phyloP scores from a whole-genome alignment of 2,797 vertebrate genomes.

The Odontamblyopus lacepedii region DNA sequence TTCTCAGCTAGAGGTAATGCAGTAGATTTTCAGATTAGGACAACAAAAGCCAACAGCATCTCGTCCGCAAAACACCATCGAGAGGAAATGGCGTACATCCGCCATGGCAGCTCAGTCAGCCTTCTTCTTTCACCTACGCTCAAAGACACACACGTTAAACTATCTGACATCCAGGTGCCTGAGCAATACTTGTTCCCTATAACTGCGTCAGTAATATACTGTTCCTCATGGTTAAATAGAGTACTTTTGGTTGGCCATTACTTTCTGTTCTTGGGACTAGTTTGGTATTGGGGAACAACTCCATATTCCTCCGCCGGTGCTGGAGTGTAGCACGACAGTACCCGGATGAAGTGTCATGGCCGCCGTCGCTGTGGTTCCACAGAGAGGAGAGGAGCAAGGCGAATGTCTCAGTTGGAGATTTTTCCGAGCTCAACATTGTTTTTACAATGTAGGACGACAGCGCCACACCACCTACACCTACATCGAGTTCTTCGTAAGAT shows the following conservation, averaged over 20 bases:
- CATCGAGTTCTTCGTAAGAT: slow-evolving; percentile 61
- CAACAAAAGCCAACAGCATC: slow-evolving; percentile 8
- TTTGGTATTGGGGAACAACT: slow-evolving; percentile 57
- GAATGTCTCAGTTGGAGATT: slow-evolving; percentile 63
- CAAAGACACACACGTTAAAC: not conserved
- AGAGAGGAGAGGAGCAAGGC: slow-evolving; percentile 82
- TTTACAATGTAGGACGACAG: slow-evolving; percentile 30
- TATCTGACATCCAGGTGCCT: slow-evolving; percentile 44
- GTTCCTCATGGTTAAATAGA: not conserved
- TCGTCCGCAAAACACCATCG: slow-evolving; percentile 10
- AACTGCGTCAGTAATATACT: not conserved
- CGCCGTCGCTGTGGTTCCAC: slow-evolving; percentile 84
- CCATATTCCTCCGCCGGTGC: slow-evolving; percentile 77
- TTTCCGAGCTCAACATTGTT: slow-evolving; percentile 18
- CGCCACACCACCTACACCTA: slow-evolving; percentile 41
- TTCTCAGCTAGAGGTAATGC: not conserved
- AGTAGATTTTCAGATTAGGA: not conserved
- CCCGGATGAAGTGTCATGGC: slow-evolving; percentile 99
- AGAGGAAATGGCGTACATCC: slow-evolving; percentile 58
- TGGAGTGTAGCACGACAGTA: slow-evolving; percentile 61
- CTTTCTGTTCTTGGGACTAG: slow-evolving; percentile 37
- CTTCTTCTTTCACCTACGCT: slow-evolving; percentile 36
- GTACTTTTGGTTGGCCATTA: not conserved
- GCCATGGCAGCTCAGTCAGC: slow-evolving; percentile 55
- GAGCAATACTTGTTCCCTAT: not conserved